Conservation (phyloP, 2,888 invertebrate species). For the Diarsia mendica region DNA sequence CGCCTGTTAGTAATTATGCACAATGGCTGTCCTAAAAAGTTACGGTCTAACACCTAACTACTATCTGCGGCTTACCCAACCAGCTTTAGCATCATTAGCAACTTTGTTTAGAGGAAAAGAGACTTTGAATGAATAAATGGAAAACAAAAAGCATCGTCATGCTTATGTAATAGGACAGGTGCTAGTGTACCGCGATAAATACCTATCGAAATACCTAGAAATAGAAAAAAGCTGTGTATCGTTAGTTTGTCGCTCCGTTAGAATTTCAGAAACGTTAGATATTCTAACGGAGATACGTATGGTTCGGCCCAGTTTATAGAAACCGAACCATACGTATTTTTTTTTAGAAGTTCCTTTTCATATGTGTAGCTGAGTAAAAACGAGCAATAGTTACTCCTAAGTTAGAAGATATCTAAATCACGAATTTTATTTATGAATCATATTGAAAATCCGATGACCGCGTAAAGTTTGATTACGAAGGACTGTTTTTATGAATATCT, state of each 20-base stretch:
- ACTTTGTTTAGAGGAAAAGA: constrained; percentile 27
- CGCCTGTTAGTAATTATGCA: constrained; percentile 51
- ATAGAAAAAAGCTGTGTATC: neutral
- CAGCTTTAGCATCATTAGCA: constrained; percentile 40
- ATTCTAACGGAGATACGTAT: no score
- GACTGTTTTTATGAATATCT: constrained; percentile 44
- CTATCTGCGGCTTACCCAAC: constrained; percentile 36
- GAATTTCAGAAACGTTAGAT: no score
- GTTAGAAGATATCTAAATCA: neutral
- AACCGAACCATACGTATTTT: neutral
- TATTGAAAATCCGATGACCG: constrained; percentile 10
- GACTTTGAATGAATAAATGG: constrained; percentile 8
- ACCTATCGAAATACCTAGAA: neutral
- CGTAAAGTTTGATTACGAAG: constrained; percentile 30
- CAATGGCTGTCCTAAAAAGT: constrained; percentile 50
- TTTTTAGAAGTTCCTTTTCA: neutral
- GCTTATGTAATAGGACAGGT: neutral
- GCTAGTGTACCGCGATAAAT: neutral
- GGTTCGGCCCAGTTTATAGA: no score
- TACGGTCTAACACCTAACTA: constrained; percentile 48
- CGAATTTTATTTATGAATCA: constrained; percentile 4
- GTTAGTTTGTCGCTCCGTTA: neutral
- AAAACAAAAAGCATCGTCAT: constrained; percentile 11
- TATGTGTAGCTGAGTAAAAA: neutral
- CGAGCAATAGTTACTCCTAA: neutral